Conservation (phyloP, 2,113 vertebrate genomes). For the Rhinopomastus cyanomelas region DNA sequence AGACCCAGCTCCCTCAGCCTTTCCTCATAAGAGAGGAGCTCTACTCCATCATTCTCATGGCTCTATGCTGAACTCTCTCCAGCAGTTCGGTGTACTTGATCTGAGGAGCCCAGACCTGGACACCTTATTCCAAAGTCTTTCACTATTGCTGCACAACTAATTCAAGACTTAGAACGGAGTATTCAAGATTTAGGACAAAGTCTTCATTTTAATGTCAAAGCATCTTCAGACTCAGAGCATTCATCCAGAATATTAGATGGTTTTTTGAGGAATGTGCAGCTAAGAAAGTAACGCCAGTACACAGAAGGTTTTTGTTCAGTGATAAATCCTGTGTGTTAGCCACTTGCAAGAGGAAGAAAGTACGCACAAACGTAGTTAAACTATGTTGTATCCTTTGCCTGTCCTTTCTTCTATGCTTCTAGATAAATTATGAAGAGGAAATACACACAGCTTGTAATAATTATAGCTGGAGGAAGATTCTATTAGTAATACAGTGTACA, state of each 20-base stretch:
- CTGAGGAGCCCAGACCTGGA: too few relatives aligned
- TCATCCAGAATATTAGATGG: neutral
- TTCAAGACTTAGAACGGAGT: neutral
- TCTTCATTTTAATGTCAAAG: neutral
- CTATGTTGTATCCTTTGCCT: neutral
- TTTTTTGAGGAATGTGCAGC: neutral
- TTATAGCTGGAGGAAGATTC: neutral
- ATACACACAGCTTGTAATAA: neutral
- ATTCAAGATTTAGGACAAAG: neutral
- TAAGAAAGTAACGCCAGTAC: neutral
- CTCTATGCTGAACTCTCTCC: too few relatives aligned
- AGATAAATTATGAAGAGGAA: neutral
- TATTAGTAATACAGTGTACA: neutral
- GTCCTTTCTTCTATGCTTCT: neutral
- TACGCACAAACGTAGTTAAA: neutral
- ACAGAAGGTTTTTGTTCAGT: neutral
- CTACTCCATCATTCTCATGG: too few relatives aligned
- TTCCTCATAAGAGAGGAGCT: too few relatives aligned
- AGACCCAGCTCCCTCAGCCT: too few relatives aligned
- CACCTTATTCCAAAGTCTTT: neutral
- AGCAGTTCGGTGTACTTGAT: too few relatives aligned
- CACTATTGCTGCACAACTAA: neutral
- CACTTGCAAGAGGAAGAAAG: neutral
- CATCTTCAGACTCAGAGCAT: neutral
- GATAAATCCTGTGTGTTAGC: neutral